A percentile compares a stretch with the other conserved stretches of the same genome.
Evolutionary conservation across 1,140 invertebrate species (phyloP).

Genomic region (Calosoma granatense): DNA sequence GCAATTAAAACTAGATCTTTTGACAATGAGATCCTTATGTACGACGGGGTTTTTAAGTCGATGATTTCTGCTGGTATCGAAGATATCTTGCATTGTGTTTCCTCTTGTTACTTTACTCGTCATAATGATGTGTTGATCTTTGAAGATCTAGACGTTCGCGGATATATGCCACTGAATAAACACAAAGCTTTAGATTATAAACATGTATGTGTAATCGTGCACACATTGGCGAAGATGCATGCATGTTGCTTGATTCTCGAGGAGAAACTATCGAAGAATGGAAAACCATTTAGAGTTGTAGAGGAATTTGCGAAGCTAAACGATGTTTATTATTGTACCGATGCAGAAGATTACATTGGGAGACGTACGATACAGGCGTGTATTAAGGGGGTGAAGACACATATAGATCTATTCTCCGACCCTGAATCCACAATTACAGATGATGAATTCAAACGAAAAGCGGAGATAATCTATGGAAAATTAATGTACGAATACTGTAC

Average conservation of each 20-base stretch:
- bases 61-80: slow-evolving; percentile 12
- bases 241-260: slow-evolving; percentile 17
- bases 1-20: slow-evolving; percentile 11
- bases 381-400: not conserved
- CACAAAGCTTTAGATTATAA: slow-evolving; percentile 13
- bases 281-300: slow-evolving; percentile 7
- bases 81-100: slow-evolving; percentile 11
- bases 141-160: slow-evolving; percentile 12
- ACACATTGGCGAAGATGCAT: slow-evolving; percentile 20
- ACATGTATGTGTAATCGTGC: slow-evolving; percentile 13
- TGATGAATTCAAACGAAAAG: not conserved
- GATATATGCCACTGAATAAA: slow-evolving; percentile 5
- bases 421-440: not conserved
- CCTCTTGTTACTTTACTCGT: slow-evolving; percentile 17
- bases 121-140: slow-evolving; percentile 15
- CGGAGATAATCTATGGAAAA: not conserved
- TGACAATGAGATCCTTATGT: slow-evolving; percentile 17
- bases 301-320: slow-evolving; percentile 12
- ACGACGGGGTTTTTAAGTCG: slow-evolving; percentile 3
- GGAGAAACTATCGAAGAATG: slow-evolving; percentile 13
- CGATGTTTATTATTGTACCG: slow-evolving; percentile 11
- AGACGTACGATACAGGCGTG: not conserved
- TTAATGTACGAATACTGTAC: not conserved
- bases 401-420: not conserved
- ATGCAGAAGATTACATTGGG: not conserved